Evolutionary conservation across 2,888 invertebrate species (phyloP).

Genomic region (Cryptus armator): DNA sequence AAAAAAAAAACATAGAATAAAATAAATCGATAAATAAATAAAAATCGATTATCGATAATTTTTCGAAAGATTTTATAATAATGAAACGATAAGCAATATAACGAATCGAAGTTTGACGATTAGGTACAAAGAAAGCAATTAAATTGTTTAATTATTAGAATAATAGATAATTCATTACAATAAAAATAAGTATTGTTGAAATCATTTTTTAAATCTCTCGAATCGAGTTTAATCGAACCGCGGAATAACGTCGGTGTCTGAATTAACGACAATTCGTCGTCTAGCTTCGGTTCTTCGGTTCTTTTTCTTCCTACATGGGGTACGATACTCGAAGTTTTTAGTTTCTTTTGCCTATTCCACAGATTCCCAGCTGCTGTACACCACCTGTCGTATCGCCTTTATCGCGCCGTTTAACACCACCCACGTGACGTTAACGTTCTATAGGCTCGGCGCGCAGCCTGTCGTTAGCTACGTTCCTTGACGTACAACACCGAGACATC

Average conservation of each 20-base stretch:
- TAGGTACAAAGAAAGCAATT: no score
- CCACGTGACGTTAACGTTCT: conserved; percentile 71
- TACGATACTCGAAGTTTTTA: not conserved
- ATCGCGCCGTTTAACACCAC: conserved; percentile 78
- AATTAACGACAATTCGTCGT: conserved; percentile 8
- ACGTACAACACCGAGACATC: conserved; percentile 3
- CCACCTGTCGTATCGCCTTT: conserved; percentile 81
- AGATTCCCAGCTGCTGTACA: conserved; percentile 78
- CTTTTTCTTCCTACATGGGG: not conserved
- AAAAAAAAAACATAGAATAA: no score
- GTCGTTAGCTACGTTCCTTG: conserved; percentile 42
- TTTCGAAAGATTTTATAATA: no score
- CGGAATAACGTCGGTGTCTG: not conserved
- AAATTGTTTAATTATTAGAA: no score
- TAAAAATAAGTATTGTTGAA: not conserved
- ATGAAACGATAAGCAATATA: no score
- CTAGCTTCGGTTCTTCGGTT: not conserved
- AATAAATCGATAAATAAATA: no score
- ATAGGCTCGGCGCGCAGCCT: conserved; percentile 33
- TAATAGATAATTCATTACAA: not conserved
- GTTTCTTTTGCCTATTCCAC: conserved; percentile 73
- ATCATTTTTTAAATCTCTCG: no score
- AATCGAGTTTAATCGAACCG: not conserved
- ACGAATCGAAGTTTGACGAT: no score
- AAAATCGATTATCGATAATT: no score